Base-by-base conservation (phyloP, 2,888 invertebrate species). In the Scaptomyza flava region DNA sequence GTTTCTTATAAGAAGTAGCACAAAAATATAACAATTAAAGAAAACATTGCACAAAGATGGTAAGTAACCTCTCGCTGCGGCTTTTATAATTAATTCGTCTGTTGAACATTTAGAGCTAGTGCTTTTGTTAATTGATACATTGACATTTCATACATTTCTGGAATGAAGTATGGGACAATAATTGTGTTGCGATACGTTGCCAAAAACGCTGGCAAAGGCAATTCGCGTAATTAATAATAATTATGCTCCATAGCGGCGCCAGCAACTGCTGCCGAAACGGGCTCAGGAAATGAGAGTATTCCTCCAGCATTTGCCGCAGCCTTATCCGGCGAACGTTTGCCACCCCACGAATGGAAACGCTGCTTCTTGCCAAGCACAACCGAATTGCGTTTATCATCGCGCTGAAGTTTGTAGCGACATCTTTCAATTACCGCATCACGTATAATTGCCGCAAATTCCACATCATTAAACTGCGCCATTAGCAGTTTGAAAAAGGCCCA, bases 261-360 rank as follows among this genome's bases (percentile, higher is more conserved):
- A 8, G 45, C 8, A n/a, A 50, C 33, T 1, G 46, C 61, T 14
- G 52, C 47, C 7, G 62, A 53, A 2, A 56, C 59, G 12, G 66
- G 31, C 9, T 77, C 72, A 12, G 68, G 67, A 5, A 72, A 33
- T 12, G 72, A 38, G 17, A 68, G 50, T 45, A 68, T 38, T 3
- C 59, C 6, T 7, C 43, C 64, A 8, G 20, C 61, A n/a, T 9
- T 50, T 6, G 45, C 6, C 1, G 14, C 17, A 3, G 65, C 27
- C 14, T 72, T 72, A 23, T 72, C 67, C 8, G 56, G 60, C 5
- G 90, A 79, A 9, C 92, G 84, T 61, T 92, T 92, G 51, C 92
- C 92, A 47, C 92, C 92, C 92, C 92, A 92, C 1, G 92, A 92
- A 71, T 92, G 92, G 73, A 92, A 92, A 3, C 91, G 84, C 67